Evolutionary conservation across 2,113 vertebrate genomes (phyloP), one percentile per base, ranked within the genome.

Genomic region (Neodontobutis hainanensis): DNA sequence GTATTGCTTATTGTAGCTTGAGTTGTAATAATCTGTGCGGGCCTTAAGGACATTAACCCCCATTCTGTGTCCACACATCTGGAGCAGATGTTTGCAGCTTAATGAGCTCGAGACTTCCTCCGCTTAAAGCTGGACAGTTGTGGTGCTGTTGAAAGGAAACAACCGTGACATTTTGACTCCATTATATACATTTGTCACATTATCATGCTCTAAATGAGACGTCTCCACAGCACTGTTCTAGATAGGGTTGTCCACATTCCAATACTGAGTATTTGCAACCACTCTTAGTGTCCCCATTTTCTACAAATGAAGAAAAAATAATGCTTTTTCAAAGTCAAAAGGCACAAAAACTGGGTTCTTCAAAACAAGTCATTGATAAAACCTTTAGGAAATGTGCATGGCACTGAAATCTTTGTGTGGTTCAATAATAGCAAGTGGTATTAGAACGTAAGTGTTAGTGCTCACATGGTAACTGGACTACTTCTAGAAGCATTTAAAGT

Each of bases 41-140:
- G 72, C 35, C 19, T 81, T 77, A 67, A 72, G 61, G 16, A 40
- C 4, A 53, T 79, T 60, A 63, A 19, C 40, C 50, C 43, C 65
- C 55, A 12, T 35, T 59, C 65, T 51, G 48, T 56, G 70, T 73
- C 66, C 64, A 40, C 49, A 5, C 87, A 89, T 86, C 77, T 88
- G 87, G 75, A 61, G 76, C 85, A 90, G 85, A 90, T 88, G 85
- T 84, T 81, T 82, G 63, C 65, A 75, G 66, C 77, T 0, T 82
- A 85, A 83, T 80, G 57, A 69, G 70, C 63, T 68, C 67, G 35
- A 75, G 6, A 52, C 32, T 65, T 58, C 15, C 42, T 66, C 34
- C 51, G 65, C 42, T 61, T 46, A 48, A 46, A 56, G 8, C 19
- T 34, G 40, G 12, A 11, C 36, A 40, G 35, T 16, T 8, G 36